Percentiles rank a stretch among this genome's conserved stretches.
These are phyloP conservation scores for Morpho deidamia DNA, from an alignment of 2,888 invertebrate genomes.

Conservation along the genomic window DNA sequence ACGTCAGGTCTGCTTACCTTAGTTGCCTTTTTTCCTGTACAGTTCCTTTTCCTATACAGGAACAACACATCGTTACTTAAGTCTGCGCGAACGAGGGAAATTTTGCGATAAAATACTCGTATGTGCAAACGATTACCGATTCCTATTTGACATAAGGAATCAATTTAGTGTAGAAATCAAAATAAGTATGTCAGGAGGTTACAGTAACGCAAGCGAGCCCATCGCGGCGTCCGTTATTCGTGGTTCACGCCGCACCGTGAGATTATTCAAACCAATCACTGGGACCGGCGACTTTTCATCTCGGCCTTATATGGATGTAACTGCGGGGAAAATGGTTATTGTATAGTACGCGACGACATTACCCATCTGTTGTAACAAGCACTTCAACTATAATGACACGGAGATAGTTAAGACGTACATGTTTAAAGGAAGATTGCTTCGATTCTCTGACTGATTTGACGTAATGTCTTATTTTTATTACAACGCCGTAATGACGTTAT, in stretches of 20 bases:
- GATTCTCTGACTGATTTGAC: background rate
- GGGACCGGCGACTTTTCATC: constrained; percentile 52
- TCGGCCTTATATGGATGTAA: constrained; percentile 46
- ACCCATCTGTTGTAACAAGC: constrained; percentile 10
- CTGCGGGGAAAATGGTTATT: constrained; percentile 30
- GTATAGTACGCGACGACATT: constrained; percentile 18
- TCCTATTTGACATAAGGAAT: constrained; percentile 34
- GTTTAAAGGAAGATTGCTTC: constrained; percentile 8
- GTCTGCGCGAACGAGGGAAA: too few relatives aligned
- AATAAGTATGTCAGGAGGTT: constrained; percentile 67
- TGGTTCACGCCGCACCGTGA: constrained; percentile 58
- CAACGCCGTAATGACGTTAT: background rate
- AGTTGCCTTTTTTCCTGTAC: too few relatives aligned
- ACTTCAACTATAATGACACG: constrained; percentile 10
- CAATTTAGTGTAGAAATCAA: constrained; percentile 58
- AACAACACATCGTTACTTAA: too few relatives aligned
- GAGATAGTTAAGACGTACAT: constrained; percentile 4
- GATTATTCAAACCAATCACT: constrained; percentile 65
- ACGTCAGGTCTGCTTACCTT: too few relatives aligned
- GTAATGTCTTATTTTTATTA: constrained; percentile 3
- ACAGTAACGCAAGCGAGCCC: constrained; percentile 54
- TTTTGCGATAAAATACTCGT: too few relatives aligned
- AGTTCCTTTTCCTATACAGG: too few relatives aligned
- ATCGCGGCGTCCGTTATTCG: constrained; percentile 48
- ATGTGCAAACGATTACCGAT: too few relatives aligned